A percentile compares a stretch with the other conserved stretches of the same genome.
Conservation (phyloP, 1,140 invertebrate genomes). For the Tetraneura akinire region DNA sequence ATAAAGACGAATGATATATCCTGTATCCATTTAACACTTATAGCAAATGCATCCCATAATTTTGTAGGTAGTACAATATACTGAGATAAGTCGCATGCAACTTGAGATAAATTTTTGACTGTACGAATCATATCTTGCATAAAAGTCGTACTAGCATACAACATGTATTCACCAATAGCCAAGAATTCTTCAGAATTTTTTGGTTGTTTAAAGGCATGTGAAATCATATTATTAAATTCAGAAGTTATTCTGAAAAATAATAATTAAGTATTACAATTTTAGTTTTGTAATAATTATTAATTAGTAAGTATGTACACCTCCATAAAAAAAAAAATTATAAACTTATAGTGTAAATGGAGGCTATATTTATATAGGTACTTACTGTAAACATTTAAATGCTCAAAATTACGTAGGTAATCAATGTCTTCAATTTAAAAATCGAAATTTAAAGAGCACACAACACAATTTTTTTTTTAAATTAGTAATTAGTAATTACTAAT, state of each 20-base stretch:
- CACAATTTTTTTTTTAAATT: too few relatives aligned
- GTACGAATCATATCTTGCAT: slow-evolving; percentile 66
- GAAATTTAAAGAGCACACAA: too few relatives aligned
- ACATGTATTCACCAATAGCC: slow-evolving; percentile 68
- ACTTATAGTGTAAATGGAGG: too few relatives aligned
- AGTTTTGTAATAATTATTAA: too few relatives aligned
- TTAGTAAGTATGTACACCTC: too few relatives aligned
- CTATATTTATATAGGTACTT: too few relatives aligned
- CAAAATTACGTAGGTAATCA: too few relatives aligned
- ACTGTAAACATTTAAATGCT: too few relatives aligned
- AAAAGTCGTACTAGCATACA: slow-evolving; percentile 65
- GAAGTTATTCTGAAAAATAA: slow-evolving; percentile 3
- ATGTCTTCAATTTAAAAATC: too few relatives aligned
- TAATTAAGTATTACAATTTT: too few relatives aligned
- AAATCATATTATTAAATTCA: slow-evolving; percentile 55
- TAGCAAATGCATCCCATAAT: slow-evolving; percentile 69
- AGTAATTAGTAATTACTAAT: too few relatives aligned
- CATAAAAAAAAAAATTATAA: too few relatives aligned
- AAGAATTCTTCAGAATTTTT: slow-evolving; percentile 71
- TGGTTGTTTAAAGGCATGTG: slow-evolving; percentile 66
- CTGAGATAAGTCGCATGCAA: slow-evolving; percentile 69
- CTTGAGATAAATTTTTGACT: slow-evolving; percentile 66
- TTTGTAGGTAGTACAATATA: slow-evolving; percentile 67
- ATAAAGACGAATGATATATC: slow-evolving; percentile 73
- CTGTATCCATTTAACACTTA: slow-evolving; percentile 71